These are phyloP conservation scores for Oryzias woworae DNA, from an alignment of 2,113 vertebrate species.

Conservation along the genomic window DNA sequence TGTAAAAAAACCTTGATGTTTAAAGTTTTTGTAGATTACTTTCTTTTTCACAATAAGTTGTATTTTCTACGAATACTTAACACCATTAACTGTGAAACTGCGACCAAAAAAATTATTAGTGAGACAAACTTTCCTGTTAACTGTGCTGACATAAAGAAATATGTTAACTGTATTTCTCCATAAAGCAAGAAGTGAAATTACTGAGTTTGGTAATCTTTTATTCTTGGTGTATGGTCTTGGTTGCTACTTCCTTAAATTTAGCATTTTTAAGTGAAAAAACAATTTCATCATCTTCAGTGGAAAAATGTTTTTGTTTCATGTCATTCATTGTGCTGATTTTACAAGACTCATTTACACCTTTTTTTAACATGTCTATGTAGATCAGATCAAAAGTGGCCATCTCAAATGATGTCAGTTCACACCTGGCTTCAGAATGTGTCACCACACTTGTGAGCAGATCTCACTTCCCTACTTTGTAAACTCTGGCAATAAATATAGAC, in stretches of 20 bases:
- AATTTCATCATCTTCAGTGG: constrained; percentile 52
- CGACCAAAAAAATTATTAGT: constrained; percentile 7
- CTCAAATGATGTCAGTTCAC: not conserved
- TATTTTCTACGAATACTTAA: not conserved
- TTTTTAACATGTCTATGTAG: not conserved
- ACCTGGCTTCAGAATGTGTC: not conserved
- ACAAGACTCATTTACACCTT: not conserved
- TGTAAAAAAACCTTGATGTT: too few relatives aligned
- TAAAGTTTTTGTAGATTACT: too few relatives aligned
- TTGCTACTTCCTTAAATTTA: constrained; percentile 74
- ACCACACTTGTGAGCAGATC: not conserved
- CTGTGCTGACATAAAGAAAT: constrained; percentile 60
- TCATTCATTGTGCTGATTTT: not conserved
- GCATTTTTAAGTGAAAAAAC: constrained; percentile 42
- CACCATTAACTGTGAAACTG: not conserved
- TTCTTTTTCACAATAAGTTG: too few relatives aligned
- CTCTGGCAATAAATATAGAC: not conserved
- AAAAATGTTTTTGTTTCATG: constrained; percentile 10
- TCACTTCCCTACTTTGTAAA: not conserved
- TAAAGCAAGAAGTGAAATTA: constrained; percentile 80
- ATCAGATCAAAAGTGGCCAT: not conserved
- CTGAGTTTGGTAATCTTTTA: constrained; percentile 77
- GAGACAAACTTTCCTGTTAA: constrained; percentile 13
- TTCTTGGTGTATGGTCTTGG: constrained; percentile 67
- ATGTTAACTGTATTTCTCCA: constrained; percentile 59